phyloP scores from a whole-genome alignment of 2,113 vertebrate genomes.

The Grantiella picta region DNA sequence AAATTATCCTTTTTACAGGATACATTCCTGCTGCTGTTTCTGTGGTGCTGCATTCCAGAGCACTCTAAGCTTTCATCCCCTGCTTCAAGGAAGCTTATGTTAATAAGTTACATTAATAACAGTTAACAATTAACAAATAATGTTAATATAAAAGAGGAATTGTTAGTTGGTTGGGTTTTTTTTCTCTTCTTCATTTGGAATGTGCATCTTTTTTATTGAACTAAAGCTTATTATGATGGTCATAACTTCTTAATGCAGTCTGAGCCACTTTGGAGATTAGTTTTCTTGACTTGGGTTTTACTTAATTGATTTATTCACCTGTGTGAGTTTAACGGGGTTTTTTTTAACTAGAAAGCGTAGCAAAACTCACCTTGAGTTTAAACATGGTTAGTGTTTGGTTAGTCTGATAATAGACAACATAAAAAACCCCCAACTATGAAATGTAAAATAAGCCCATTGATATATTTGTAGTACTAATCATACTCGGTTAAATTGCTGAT shows the following conservation, averaged over 20 bases:
- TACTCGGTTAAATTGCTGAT: not conserved
- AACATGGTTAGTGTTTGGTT: not conserved
- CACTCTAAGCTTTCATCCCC: not conserved
- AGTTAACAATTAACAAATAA: not conserved
- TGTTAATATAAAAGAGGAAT: not conserved
- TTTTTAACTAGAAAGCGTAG: not conserved
- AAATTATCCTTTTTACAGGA: not conserved
- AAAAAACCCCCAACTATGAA: not conserved
- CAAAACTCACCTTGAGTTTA: not conserved
- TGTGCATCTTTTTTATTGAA: not conserved
- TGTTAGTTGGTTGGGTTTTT: not conserved
- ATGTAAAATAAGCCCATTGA: not conserved
- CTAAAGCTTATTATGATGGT: not conserved
- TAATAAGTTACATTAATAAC: not conserved
- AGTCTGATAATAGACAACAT: not conserved
- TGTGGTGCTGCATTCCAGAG: not conserved
- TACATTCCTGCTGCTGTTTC: not conserved
- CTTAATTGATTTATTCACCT: not conserved
- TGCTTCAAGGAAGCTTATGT: not conserved
- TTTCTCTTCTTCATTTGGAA: not conserved
- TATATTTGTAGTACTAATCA: not conserved
- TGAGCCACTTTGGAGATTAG: not conserved
- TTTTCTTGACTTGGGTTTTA: not conserved
- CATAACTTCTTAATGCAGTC: not conserved
- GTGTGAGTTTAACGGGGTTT: not conserved